These are phyloP conservation scores for Atrina japonica DNA, from an alignment of 2,888 invertebrate species.

Conservation along the genomic window DNA sequence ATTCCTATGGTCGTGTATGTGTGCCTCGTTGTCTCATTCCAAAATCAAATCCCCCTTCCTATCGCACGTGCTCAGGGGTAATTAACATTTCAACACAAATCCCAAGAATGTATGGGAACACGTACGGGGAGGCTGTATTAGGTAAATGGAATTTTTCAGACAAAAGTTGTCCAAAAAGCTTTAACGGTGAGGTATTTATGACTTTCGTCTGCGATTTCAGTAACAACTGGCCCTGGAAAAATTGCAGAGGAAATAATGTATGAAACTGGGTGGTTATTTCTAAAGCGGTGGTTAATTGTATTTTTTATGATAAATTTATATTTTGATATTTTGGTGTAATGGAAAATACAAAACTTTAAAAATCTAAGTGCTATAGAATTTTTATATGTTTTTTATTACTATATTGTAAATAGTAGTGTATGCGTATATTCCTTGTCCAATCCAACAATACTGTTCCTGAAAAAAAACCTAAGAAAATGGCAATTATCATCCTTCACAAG, in stretches of 20 bases:
- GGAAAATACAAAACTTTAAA: too few relatives aligned
- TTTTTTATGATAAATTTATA: too few relatives aligned
- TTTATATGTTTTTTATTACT: too few relatives aligned
- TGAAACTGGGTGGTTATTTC: too few relatives aligned
- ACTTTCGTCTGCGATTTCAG: not conserved
- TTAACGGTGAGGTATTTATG: not conserved
- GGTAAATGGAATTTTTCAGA: constrained; percentile 8
- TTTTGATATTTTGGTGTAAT: too few relatives aligned
- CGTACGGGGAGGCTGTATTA: constrained; percentile 2
- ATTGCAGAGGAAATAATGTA: not conserved
- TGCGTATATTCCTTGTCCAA: too few relatives aligned
- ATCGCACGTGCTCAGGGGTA: constrained; percentile 3
- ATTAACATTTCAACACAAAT: constrained; percentile 8
- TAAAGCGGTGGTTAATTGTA: too few relatives aligned
- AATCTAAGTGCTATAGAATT: too few relatives aligned
- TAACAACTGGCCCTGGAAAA: constrained; percentile 13
- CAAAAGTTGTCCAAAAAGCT: not conserved
- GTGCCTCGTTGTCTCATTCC: constrained; percentile 6
- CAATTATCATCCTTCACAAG: too few relatives aligned
- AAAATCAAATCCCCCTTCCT: constrained; percentile 1
- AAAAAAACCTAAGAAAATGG: too few relatives aligned
- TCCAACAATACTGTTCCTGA: too few relatives aligned
- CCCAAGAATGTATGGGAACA: constrained; percentile 19
- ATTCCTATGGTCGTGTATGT: constrained; percentile 15
- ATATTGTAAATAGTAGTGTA: too few relatives aligned